phyloP scores from a whole-genome alignment of 2,888 invertebrate species.

The Eueremaeus valkanovi region DNA sequence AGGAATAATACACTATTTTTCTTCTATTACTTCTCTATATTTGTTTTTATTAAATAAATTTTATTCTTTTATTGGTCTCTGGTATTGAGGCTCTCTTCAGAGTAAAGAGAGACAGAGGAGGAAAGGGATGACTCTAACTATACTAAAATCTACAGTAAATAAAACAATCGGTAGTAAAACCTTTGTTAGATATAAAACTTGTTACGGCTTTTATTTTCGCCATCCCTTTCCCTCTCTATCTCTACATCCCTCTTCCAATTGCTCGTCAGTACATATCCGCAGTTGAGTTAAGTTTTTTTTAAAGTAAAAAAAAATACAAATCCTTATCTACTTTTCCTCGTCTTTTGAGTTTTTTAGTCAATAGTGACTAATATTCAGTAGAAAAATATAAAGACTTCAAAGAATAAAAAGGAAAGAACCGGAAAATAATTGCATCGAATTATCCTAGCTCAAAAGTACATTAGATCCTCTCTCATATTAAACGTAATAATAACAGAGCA shows the following conservation, averaged over 20 bases:
- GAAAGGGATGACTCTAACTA: too few relatives aligned
- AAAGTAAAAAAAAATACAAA: too few relatives aligned
- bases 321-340: background rate
- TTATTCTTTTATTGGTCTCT: conserved; percentile 18
- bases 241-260: background rate
- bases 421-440: too few relatives aligned
- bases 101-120: background rate
- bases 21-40: conserved; percentile 2
- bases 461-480: too few relatives aligned
- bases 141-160: background rate
- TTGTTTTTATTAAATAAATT: conserved; percentile 13
- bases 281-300: background rate
- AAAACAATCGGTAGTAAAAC: background rate
- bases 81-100: background rate
- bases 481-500: too few relatives aligned
- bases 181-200: background rate
- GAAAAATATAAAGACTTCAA: too few relatives aligned
- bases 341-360: background rate
- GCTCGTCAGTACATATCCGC: background rate
- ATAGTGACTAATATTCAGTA: background rate
- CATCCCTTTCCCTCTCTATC: too few relatives aligned
- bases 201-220: background rate
- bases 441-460: too few relatives aligned
- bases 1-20: background rate
- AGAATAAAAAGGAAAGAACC: too few relatives aligned